Percentiles rank a stretch among this genome's conserved stretches.
Evolutionary conservation across 1,140 invertebrate species (phyloP).

Genomic region (Trachelipus rathkii): DNA sequence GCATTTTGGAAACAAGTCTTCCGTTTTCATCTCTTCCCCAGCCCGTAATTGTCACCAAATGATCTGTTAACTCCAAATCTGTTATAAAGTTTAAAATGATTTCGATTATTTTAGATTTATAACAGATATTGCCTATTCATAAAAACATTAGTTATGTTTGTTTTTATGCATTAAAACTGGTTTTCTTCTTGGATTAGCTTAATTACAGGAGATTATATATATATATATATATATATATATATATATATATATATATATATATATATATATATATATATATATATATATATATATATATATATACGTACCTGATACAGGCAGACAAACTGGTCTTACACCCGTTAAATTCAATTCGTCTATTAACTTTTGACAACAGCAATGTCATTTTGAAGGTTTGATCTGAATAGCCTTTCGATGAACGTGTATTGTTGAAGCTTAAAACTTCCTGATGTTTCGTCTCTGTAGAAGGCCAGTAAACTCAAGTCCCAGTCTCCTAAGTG

Average conservation of each 20-base stretch:
- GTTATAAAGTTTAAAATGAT: too few relatives aligned
- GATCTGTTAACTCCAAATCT: slow-evolving; percentile 7
- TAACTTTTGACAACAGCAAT: slow-evolving; percentile 31
- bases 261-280: slow-evolving; percentile 4
- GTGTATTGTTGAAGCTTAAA: not conserved
- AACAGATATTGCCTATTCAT: too few relatives aligned
- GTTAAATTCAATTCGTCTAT: slow-evolving; percentile 11
- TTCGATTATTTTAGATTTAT: too few relatives aligned
- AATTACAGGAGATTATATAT: too few relatives aligned
- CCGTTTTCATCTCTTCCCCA: slow-evolving; percentile 38
- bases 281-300: slow-evolving; percentile 15
- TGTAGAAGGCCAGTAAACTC: slow-evolving; percentile 6
- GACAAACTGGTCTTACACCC: slow-evolving; percentile 31
- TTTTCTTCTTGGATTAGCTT: too few relatives aligned
- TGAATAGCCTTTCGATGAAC: slow-evolving; percentile 35
- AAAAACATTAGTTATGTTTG: too few relatives aligned
- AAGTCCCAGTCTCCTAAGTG: slow-evolving; percentile 42
- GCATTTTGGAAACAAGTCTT: slow-evolving; percentile 31
- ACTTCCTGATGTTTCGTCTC: slow-evolving; percentile 21
- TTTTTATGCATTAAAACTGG: too few relatives aligned
- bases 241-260: too few relatives aligned
- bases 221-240: too few relatives aligned
- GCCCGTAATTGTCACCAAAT: slow-evolving; percentile 28
- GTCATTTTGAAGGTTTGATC: slow-evolving; percentile 39
- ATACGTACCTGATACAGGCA: slow-evolving; percentile 10